Conservation (phyloP, 2,797 vertebrate genomes). For the Hozukius guyotensis region DNA sequence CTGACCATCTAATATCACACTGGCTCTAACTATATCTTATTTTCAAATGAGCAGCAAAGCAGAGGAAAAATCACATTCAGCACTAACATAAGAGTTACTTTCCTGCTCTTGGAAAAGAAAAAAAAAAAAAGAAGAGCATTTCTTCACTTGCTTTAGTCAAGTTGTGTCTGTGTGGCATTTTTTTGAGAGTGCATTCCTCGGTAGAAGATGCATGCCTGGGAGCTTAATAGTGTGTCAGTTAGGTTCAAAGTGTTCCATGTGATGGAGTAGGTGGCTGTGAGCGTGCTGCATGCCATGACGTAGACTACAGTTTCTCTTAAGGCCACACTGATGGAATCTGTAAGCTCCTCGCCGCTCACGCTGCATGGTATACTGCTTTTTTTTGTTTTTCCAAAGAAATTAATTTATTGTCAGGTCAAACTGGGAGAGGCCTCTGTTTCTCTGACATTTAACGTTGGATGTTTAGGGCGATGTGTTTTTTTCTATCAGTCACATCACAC, state of each 20-base stretch:
- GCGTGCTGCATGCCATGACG: constrained; percentile 44
- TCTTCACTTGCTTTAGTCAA: constrained; percentile 46
- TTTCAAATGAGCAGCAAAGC: constrained; percentile 22
- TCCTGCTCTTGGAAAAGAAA: background rate
- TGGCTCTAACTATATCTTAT: background rate
- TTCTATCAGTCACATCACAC: background rate
- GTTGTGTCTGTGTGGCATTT: constrained; percentile 40
- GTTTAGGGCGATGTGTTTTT: background rate
- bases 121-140: constrained; percentile 26
- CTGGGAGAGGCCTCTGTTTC: background rate
- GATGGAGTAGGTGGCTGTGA: constrained; percentile 70
- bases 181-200: constrained; percentile 67
- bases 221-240: constrained; percentile 67
- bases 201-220: constrained; percentile 61
- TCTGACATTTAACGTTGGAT: background rate
- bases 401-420: background rate
- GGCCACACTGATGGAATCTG: constrained; percentile 37
- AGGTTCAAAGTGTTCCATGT: constrained; percentile 63
- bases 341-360: background rate
- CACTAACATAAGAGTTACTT: constrained; percentile 26
- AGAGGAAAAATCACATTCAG: constrained; percentile 1
- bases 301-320: constrained; percentile 21
- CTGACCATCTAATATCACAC: background rate
- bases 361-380: background rate
- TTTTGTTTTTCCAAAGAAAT: background rate